Base-by-base conservation (phyloP, 2,888 invertebrate species). In the Bembecia ichneumoniformis region DNA sequence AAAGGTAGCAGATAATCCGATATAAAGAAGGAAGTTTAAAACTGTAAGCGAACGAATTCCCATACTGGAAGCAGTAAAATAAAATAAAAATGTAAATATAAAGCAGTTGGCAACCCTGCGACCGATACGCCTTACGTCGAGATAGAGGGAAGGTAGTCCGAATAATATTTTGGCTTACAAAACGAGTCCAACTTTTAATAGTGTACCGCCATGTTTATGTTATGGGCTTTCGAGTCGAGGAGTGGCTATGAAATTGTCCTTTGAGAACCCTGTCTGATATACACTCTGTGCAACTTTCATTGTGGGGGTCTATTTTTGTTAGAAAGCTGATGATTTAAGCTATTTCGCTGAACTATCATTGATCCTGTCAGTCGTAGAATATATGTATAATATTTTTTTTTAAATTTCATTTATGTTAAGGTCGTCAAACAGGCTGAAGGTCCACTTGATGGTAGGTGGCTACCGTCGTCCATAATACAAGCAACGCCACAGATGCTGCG, bases 161-260 rank as follows among this genome's bases (percentile, higher is more conserved):
- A 81, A 86, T 84, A 86, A 84, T 87, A 87, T 86, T 86, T 87
- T 80, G 86, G 84, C 83, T 83, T 74, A 82, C 84, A 78, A 73
- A 84, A 86, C 82, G 84, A 82, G 81, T 82, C 83, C 76, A 87
- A 87, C 74, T 87, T 87, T 87, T 86, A 87, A 87, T 87, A 87
- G 86, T 84, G 82, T 82, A 75, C 64, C 71, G 68, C 71, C 68
- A 80, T 87, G 82, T 87, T 87, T 86, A 87, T 87, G 87, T 78
- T 82, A 82, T 77, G 67, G 81, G 59, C 62, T 59, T 55, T 54
- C 66, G 72, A 72, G 75, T 75, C 75, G 76, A 67, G 74, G 65
- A 63, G 58, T 13, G 13, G 44, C 65, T 64, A 64, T 66, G 66
- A 63, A 65, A 62, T 60, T 62, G 66, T 63, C 74, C 68, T 63